A percentile compares a stretch with the other conserved stretches of the same genome.
These are phyloP conservation scores for Diarsia mendica DNA, from an alignment of 2,888 invertebrate species.

Conservation along the genomic window DNA sequence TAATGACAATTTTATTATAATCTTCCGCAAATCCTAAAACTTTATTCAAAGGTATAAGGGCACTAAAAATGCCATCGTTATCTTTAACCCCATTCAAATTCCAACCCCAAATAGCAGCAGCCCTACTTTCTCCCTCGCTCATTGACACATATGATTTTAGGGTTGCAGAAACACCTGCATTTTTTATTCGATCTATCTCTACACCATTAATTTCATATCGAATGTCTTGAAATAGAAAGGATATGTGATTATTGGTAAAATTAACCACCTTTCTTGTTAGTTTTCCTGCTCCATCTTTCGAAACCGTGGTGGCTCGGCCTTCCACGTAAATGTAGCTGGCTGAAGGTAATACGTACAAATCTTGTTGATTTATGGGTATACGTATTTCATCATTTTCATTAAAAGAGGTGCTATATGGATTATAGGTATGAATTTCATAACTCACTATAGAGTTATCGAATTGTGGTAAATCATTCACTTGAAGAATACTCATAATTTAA, in stretches of 20 bases:
- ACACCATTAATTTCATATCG: conserved; percentile 1
- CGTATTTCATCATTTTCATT: conserved; percentile 5
- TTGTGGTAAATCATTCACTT: neutral
- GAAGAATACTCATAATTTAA: conserved; percentile 5
- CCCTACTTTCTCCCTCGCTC: conserved; percentile 3
- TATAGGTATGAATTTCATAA: conserved; percentile 8
- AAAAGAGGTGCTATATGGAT: neutral
- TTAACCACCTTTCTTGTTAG: neutral
- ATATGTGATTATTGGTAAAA: neutral
- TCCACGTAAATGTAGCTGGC: neutral
- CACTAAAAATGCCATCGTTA: neutral
- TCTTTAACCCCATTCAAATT: neutral
- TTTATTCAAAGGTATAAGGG: too few species aligned
- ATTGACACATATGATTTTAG: conserved; percentile 10
- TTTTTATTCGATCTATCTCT: neutral
- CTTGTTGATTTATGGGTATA: neutral
- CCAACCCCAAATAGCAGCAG: conserved; percentile 6
- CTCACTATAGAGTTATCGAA: neutral
- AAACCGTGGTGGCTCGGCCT: neutral
- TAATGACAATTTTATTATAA: too few species aligned
- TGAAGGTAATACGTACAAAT: conserved; percentile 1
- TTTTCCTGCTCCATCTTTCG: conserved; percentile 2
- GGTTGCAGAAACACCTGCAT: neutral
- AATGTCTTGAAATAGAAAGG: conserved; percentile 5
- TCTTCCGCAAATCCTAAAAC: too few species aligned